Base-by-base conservation (phyloP, 2,113 vertebrate genomes). In the Nanorana parkeri region DNA sequence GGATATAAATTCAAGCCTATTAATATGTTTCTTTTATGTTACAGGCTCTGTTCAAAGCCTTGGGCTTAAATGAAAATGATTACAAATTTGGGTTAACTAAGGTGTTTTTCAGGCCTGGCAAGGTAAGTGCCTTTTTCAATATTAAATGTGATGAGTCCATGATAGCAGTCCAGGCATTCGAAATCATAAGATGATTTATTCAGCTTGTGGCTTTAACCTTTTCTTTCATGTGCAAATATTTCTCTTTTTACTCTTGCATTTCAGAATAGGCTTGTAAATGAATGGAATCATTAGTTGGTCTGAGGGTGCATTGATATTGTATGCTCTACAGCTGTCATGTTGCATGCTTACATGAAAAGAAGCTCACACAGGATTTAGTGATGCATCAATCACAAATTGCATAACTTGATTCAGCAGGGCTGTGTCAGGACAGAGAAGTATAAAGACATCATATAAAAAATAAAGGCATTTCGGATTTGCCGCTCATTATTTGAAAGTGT, bases 41-140 rank as follows among this genome's bases (percentile, higher is more conserved):
- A 16, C 91, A 99, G 98, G 97, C 98, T 87, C 87, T 99, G 17
- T 99, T 99, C 91, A 99, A 97, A 94, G 98, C 98, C 67, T 91
- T 99, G 86, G 98, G 98, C 19, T 91, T 99, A 87, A 96, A 99
- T 82, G 98, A 98, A 91, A 87, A 95, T 19, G 98, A 99, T 93
- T 99, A 97, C 93, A 99, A 99, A 91, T 99, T 99, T 17, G 98
- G 98, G 0, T 92, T 99, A 88, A 99, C 98, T 61, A 94, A 96
- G 89, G 98, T 99, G 79, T 99, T 99, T 90, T 99, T 99, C 88
- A 92, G 98, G 83, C 98, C 98, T 0, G 98, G 98, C 74, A 99
- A 99, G 96, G 98, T 99, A 94, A 95, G 32, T 65, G n/a, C 69
- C 77, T 83, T 85, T 87, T 76, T 68, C 58, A 63, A 52, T 65